Conservation (phyloP, 2,797 vertebrate species). For the Serranus cabrilla region DNA sequence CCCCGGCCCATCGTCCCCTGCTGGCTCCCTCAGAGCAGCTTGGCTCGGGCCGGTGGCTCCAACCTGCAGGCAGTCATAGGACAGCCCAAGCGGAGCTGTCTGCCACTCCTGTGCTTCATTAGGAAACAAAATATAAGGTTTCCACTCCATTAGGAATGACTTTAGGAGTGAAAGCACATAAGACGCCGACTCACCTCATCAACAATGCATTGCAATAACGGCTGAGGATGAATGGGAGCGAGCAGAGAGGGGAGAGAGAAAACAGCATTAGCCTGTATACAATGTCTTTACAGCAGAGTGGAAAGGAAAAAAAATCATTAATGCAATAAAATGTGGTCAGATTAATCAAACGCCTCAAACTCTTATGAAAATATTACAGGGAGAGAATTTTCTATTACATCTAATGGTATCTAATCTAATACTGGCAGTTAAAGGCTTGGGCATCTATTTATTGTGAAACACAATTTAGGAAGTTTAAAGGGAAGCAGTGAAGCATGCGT, state of each 20-base stretch:
- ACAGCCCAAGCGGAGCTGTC: conserved; percentile 85
- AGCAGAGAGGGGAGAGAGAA: conserved; percentile 74
- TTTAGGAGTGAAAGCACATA: conserved; percentile 99
- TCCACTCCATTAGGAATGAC: conserved; percentile 99
- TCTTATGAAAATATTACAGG: conserved; percentile 98
- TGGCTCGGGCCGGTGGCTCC: conserved; percentile 80
- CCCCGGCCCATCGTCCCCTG: conserved; percentile 65
- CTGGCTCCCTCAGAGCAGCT: conserved; percentile 76
- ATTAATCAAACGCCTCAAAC: conserved; percentile 99
- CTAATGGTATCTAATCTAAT: conserved; percentile 99
- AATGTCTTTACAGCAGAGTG: conserved; percentile 98
- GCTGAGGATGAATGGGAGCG: conserved; percentile 92
- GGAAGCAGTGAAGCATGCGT: conserved; percentile 96
- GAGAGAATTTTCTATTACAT: conserved; percentile 99
- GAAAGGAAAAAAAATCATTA: conserved; percentile 95
- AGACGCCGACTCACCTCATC: conserved; percentile 99
- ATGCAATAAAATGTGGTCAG: conserved; percentile 99
- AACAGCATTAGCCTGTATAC: conserved; percentile 95
- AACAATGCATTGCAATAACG: conserved; percentile 99
- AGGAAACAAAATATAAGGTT: conserved; percentile 99
- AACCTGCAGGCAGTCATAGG: conserved; percentile 84
- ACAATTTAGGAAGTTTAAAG: conserved; percentile 99
- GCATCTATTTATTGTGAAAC: conserved; percentile 98
- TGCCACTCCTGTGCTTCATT: conserved; percentile 99
- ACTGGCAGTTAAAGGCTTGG: conserved; percentile 99